Evolutionary conservation across 2,797 vertebrate species (phyloP), one percentile per base, ranked within the genome.

Genomic region (Pachyuromys duprasi): DNA sequence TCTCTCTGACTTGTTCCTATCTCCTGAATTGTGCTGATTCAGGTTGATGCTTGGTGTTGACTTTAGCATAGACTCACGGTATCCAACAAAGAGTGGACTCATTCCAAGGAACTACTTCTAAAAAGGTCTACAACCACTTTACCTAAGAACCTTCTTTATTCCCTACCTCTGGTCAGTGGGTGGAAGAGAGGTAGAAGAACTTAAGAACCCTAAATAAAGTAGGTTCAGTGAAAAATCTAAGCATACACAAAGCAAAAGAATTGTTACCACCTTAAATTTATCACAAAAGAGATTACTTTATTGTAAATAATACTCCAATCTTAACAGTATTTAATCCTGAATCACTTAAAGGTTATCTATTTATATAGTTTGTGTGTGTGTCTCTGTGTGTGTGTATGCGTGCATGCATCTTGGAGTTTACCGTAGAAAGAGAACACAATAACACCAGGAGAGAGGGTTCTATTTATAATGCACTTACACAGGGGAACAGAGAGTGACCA

Each of bases 311-410:
- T 3, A 69, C 5, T 8, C 4, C 22, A 65, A 79, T 45, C 8
- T 74, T 92, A 75, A 53, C 18, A 81, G 26, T 81, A 92, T 89
- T 90, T 86, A 12, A 36, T 88, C 17, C 9, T 67, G 90, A 91
- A 75, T 42, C 31, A 45, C 7, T 89, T 88, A 3, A 28, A 36
- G 55, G 36, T 80, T 36, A 74, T 42, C 26, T 74, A 42, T 57
- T 5, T 33, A 33, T 12, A 33, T 69, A 69, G 67, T 69, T 33
- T 70, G 36, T 26, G 22, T 75, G 39, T 53, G 67, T 70, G 36
- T 65, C 5, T 49, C 42, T 81, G 18, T 78, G 55, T 57, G 55
- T 57, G 55, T 3, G 13, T 57, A 5, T 57, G 55, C 17, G 55
- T 57, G 13, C 17, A 5, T 57, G 55, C 5, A 57, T 57, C 55